Evolutionary conservation across 1,140 invertebrate genomes (phyloP).

Genomic region (Temnothorax nylanderi): DNA sequence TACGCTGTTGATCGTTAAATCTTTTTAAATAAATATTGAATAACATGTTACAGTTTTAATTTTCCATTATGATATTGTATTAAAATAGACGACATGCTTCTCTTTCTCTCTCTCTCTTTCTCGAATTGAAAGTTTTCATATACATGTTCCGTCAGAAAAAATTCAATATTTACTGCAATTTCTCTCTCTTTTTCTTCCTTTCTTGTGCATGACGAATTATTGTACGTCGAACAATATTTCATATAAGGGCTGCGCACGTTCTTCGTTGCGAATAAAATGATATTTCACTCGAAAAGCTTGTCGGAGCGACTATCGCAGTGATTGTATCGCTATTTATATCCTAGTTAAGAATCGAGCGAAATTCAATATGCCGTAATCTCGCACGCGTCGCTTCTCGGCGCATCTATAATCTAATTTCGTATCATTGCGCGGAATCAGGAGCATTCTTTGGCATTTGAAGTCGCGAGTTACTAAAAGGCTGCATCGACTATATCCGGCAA

Average conservation of each 20-base stretch:
- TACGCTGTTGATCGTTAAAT: background rate
- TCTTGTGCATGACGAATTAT: conserved; percentile 32
- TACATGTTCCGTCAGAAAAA: background rate
- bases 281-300: background rate
- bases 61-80: background rate
- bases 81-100: background rate
- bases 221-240: conserved; percentile 1
- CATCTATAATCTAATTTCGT: conserved; percentile 46
- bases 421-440: conserved; percentile 48
- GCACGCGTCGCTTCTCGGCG: conserved; percentile 13
- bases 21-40: background rate
- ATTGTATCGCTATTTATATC: conserved; percentile 37
- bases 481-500: background rate
- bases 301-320: background rate
- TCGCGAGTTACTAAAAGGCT: conserved; percentile 10
- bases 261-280: conserved; percentile 27
- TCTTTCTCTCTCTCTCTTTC: background rate
- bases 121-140: too few relatives aligned
- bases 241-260: background rate
- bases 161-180: conserved; percentile 24
- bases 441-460: conserved; percentile 33
- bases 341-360: conserved; percentile 29
- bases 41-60: background rate
- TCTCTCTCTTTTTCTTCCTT: background rate
- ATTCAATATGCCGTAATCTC: conserved; percentile 42